Evolutionary conservation across 2,797 vertebrate genomes (phyloP), one percentile per base, ranked within the genome.

Genomic region (Platalea minor): DNA sequence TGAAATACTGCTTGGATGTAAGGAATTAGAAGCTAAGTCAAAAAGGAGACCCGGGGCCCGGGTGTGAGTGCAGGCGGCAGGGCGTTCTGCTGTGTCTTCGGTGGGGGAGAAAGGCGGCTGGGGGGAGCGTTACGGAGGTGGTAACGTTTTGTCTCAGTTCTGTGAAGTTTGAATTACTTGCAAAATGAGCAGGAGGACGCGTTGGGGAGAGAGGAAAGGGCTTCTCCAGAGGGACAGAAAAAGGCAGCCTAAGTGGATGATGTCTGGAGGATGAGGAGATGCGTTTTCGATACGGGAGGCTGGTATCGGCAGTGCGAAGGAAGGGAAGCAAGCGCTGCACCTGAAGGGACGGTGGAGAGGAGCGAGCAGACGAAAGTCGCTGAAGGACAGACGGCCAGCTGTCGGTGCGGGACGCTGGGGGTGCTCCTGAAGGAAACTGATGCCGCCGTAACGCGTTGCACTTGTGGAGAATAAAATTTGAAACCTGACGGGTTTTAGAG

Each of bases 211-310:
- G 31, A 70, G 46, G 31, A 73, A 50, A 35, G 56, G 33, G 20
- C 69, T 50, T 73, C 84, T 48, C 35, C 31, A 17, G 45, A 60
- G 28, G 25, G 51, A 43, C 26, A 43, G 60, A 18, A 65, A 81
- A 82, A 75, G 35, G 26, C 61, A 72, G 39, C 31, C 25, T 12
- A 25, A 43, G 43, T 48, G 43, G 37, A 45, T 48, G 65, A 33
- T n/a, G 16, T 21, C 33, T 68, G 68, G 54, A 73, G 48, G 63
- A 29, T 63, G 48, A 82, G 65, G 48, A 81, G 77, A 24, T 33
- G 12, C 0, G 0, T 28, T 81, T 83, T 74, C 0, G 0, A 5
- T 43, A 57, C 70, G 57, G n/a, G 31, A 63, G 48, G 31, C 23
- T 19, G 28, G 41, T 69, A 53, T 51, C 20, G 50, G 60, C 51